Evolutionary conservation across 1,140 invertebrate species (phyloP).

Genomic region (Leptonema lineaticorne): DNA sequence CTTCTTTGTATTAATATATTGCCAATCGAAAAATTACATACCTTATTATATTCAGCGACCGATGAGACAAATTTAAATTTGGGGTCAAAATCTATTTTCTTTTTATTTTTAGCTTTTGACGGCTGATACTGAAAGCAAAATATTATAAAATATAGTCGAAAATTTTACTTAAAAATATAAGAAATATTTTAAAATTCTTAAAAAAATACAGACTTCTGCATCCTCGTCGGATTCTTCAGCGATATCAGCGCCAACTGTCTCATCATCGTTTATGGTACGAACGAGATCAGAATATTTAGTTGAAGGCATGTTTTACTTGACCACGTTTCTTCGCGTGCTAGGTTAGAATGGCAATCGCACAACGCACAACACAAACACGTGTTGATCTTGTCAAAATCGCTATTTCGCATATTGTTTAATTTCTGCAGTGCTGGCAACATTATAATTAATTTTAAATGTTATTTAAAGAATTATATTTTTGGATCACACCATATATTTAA

Average conservation of each 20-base stretch:
- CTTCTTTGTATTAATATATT: no score
- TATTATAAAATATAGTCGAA: neutral
- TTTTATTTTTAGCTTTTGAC: slow-evolving; percentile 69
- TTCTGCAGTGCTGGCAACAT: no score
- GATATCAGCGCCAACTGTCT: slow-evolving; percentile 73
- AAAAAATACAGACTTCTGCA: slow-evolving; percentile 59
- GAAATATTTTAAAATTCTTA: slow-evolving; percentile 23
- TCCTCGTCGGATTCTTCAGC: slow-evolving; percentile 82
- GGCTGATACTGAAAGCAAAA: slow-evolving; percentile 70
- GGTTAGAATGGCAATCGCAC: no score
- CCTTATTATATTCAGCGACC: slow-evolving; percentile 72
- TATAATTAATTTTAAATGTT: no score
- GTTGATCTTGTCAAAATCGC: no score
- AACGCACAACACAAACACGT: no score
- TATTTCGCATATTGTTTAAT: no score
- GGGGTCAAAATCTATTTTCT: slow-evolving; percentile 70
- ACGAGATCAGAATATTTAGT: slow-evolving; percentile 45
- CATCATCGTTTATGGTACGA: slow-evolving; percentile 70
- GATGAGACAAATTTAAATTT: slow-evolving; percentile 75
- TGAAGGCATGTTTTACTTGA: neutral
- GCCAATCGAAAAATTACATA: slow-evolving; percentile 38
- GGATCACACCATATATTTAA: no score
- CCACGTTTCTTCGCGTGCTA: no score
- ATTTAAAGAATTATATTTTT: no score
- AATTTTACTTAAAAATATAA: neutral